Evolutionary conservation across 1,140 invertebrate species (phyloP).

Genomic region (Cyphomyrmex costatus): DNA sequence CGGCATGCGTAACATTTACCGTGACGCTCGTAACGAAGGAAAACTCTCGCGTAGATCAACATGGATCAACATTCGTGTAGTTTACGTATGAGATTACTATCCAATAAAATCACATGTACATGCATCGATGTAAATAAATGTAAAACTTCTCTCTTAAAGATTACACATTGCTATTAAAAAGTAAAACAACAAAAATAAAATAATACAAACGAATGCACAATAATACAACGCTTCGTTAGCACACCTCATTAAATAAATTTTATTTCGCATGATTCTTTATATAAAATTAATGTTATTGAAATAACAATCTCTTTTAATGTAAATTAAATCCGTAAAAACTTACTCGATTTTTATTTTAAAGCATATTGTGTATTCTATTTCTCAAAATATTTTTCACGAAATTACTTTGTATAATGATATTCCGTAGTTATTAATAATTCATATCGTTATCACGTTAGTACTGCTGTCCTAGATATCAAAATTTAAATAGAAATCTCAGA

Average conservation of each 20-base stretch:
- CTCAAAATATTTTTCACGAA: not conserved
- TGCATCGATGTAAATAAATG: not conserved
- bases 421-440: not conserved
- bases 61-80: not conserved
- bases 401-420: not conserved
- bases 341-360: not conserved
- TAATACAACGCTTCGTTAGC: not conserved
- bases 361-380: not conserved
- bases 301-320: not conserved
- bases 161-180: not conserved
- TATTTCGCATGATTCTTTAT: not conserved
- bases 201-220: not conserved
- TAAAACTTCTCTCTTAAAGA: not conserved
- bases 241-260: not conserved
- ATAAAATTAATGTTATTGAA: not conserved
- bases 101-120: constrained; percentile 6
- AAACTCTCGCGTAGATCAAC: constrained; percentile 38
- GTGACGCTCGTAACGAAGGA: constrained; percentile 20
- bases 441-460: not conserved
- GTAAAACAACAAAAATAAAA: not conserved
- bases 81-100: constrained; percentile 41
- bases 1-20: not conserved
- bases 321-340: not conserved
- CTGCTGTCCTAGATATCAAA: not conserved
- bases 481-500: constrained; percentile 9